A percentile compares a stretch with the other conserved stretches of the same genome.
These are phyloP conservation scores for Trididemnum miniatum DNA, from an alignment of 23 tunicate species.

Conservation along the genomic window DNA sequence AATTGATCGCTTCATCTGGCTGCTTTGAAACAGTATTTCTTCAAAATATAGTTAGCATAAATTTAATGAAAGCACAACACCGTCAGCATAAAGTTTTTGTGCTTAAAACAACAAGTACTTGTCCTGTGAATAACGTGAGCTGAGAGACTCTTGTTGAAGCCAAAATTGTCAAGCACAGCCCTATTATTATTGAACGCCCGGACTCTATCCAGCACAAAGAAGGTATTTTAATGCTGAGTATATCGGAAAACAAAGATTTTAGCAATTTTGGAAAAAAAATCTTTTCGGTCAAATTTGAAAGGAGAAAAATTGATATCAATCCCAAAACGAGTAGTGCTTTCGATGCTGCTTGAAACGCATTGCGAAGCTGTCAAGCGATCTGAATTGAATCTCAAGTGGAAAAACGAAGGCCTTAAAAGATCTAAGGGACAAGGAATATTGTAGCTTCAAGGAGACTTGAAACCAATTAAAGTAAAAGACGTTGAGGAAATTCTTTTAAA, in stretches of 20 bases:
- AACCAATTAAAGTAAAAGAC: too few species aligned
- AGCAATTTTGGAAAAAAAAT: too few species aligned
- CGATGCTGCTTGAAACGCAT: background rate
- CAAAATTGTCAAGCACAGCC: constrained; percentile 4
- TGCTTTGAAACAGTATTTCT: too few species aligned
- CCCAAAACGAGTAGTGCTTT: background rate
- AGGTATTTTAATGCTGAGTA: background rate
- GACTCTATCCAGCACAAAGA: background rate
- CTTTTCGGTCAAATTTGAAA: background rate
- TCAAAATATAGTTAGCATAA: too few species aligned
- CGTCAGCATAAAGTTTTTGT: background rate
- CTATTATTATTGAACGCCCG: constrained; percentile 5
- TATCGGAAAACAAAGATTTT: too few species aligned
- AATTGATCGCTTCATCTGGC: too few species aligned
- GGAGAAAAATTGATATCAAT: background rate
- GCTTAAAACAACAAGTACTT: background rate
- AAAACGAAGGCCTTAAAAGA: constrained; percentile 7
- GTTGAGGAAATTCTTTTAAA: too few species aligned
- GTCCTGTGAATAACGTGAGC: background rate
- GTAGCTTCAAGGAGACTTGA: background rate
- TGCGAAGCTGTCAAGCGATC: constrained; percentile 10
- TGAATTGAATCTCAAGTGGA: background rate
- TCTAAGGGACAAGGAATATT: constrained; percentile 1
- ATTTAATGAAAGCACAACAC: background rate
- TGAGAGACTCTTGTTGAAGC: background rate